Base-by-base conservation (phyloP, 2,113 vertebrate species). In the Rhizomys pruinosus region DNA sequence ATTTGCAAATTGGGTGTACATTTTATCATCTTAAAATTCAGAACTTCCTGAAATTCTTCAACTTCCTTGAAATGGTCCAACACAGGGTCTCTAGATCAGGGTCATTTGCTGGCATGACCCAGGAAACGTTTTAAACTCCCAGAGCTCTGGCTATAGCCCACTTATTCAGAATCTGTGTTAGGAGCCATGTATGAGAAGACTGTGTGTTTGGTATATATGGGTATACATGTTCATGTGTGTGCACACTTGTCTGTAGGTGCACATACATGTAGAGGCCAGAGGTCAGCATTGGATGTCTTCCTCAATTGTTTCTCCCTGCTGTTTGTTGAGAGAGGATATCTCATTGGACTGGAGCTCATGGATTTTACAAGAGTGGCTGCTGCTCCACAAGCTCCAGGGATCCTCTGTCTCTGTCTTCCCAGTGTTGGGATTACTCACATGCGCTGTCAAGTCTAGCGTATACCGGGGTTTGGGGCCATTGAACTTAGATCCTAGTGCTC, bases 11-110 rank as follows among this genome's bases (percentile, higher is more conserved):
- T 61, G 7, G 9, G 8, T 89, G 1, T 77, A 3, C 42, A 37
- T 88, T 59, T 92, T 79, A 93, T 37, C 32, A 81, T 63, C 10
- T 88, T 77, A 78, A 86, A 89, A 82, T 59, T 93, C 52, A 66
- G 25, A 85, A 52, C 47, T 52, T 52, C 47, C 11, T 52, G n/a
- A 77, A 92, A 81, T 37, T 88, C 63, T 93, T 77, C 61, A 55
- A 68, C 39, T n/a, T 57, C 73, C 47, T 52, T 4, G 52, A 23
- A 87, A 32, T 44, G 42, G 4, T 5, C 25, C 68, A 59, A 39
- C 23, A 5, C 7, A 64, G 32, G 32, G 17, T 44, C 55, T 87
- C 44, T 72, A 27, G 44, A 11, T 52, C 34, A 16, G 32, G 25
- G 17, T 29, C 77, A 16, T 23, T 3, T 17, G 20, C 32, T 59